Evolutionary conservation across 2,797 vertebrate species (phyloP).

Genomic region (Acropternis orthonyx): DNA sequence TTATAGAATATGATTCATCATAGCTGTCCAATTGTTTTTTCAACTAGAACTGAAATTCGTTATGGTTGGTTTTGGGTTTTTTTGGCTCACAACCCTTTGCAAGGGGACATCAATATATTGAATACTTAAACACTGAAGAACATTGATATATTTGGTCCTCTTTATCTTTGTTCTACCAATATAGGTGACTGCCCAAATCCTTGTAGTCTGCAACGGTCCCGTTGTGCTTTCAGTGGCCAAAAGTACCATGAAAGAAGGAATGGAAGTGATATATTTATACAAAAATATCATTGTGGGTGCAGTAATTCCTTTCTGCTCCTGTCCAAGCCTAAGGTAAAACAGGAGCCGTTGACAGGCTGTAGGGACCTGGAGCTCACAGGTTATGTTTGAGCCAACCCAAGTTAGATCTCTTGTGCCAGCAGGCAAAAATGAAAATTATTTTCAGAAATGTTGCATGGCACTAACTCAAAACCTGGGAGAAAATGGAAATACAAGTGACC

Average conservation of each 20-base stretch:
- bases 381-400: not conserved
- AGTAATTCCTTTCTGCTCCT: not conserved
- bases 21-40: conserved; percentile 28
- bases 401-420: not conserved
- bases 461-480: not conserved
- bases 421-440: not conserved
- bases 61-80: not conserved
- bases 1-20: conserved; percentile 31
- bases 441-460: not conserved
- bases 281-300: not conserved
- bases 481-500: not conserved
- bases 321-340: not conserved
- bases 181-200: not conserved
- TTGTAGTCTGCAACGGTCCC: not conserved
- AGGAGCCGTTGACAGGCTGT: not conserved
- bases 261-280: not conserved
- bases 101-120: not conserved
- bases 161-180: not conserved
- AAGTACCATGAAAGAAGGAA: not conserved
- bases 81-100: not conserved
- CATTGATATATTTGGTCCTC: not conserved
- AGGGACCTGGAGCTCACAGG: not conserved
- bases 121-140: conserved; percentile 23
- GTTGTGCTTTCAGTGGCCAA: not conserved
- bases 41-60: conserved; percentile 31